A percentile compares a stretch with the other conserved stretches of the same genome.
Evolutionary conservation across 2,113 vertebrate species (phyloP).

Genomic region (Picathartes gymnocephalus): DNA sequence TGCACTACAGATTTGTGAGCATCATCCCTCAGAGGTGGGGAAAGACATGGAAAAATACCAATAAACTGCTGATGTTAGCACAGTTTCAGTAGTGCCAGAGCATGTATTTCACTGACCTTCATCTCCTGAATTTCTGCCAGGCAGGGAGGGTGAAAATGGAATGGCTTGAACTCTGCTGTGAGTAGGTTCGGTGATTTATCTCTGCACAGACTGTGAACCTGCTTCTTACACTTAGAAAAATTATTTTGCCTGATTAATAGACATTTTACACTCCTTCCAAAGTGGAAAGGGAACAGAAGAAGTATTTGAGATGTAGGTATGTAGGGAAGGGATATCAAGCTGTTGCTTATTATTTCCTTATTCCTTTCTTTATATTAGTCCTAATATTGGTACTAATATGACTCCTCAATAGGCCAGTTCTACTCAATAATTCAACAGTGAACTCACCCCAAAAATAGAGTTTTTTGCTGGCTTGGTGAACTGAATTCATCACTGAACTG

Average conservation of each 20-base stretch:
- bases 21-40: not conserved
- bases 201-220: not conserved
- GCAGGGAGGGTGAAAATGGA: not conserved
- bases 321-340: not conserved
- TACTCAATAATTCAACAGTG: not conserved
- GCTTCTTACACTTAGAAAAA: not conserved
- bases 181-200: not conserved
- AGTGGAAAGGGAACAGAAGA: not conserved
- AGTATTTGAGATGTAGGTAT: not conserved
- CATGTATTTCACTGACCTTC: constrained; percentile 8
- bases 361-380: not conserved
- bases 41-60: constrained; percentile 9
- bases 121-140: constrained; percentile 22
- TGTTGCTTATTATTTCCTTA: not conserved
- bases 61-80: constrained; percentile 1
- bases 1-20: not conserved
- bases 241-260: not conserved
- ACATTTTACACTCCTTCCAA: not conserved
- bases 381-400: not conserved
- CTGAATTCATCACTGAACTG: not conserved
- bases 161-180: not conserved
- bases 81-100: not conserved
- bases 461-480: not conserved
- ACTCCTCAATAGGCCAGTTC: not conserved
- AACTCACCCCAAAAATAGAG: not conserved